These are phyloP conservation scores for Struthio camelus DNA, from an alignment of 2,113 vertebrate species.

Conservation along the genomic window DNA sequence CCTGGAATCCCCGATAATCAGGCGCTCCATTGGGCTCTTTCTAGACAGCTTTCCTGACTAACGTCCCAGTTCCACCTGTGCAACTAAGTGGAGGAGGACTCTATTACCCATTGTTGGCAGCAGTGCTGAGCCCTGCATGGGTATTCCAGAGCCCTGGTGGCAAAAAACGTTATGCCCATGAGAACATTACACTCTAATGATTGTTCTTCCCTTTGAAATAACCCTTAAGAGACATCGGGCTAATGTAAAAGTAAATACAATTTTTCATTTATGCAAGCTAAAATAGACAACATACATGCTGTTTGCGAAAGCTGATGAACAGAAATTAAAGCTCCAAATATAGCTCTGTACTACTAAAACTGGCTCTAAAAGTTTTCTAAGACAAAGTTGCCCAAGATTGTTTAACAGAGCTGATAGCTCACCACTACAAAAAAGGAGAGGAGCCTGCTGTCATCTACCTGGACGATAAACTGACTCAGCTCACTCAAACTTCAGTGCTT, in stretches of 20 bases:
- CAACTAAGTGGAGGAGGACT: not conserved
- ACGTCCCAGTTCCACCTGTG: not conserved
- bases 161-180: not conserved
- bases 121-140: not conserved
- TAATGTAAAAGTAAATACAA: not conserved
- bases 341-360: not conserved
- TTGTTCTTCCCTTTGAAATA: not conserved
- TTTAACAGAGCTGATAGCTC: not conserved
- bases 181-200: not conserved
- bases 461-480: not conserved
- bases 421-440: not conserved
- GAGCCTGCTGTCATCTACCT: not conserved
- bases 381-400: not conserved
- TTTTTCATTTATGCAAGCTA: not conserved
- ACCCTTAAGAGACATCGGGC: not conserved
- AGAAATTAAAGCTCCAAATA: not conserved
- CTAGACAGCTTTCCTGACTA: not conserved
- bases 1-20: not conserved
- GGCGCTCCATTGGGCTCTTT: not conserved
- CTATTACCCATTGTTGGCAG: not conserved
- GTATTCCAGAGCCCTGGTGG: not conserved
- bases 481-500: not conserved
- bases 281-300: fast-evolving
- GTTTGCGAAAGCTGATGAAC: not conserved
- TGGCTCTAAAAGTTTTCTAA: not conserved